Evolutionary conservation across 2,888 invertebrate species (phyloP), one percentile per base, ranked within the genome.

Genomic region (Diadromus collaris): DNA sequence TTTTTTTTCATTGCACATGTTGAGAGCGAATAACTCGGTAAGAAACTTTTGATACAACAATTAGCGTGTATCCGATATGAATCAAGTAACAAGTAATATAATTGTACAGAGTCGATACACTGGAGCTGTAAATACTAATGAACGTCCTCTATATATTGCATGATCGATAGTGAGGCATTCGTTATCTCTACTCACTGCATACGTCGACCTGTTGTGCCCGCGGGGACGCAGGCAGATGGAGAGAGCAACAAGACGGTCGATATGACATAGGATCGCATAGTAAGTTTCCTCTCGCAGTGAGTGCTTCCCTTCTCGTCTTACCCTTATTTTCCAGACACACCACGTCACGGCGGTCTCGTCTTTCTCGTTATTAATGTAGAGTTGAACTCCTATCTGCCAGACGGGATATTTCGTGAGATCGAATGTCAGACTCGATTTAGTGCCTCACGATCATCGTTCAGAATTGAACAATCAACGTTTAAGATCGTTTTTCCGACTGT

Each of bases 301-400:
- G 68, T 51, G 27, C 24, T 29, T n/a, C 67, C 24, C 54, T 69
- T 65, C 61, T 78, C 77, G 41, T 64, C 64, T 78, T 64, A 63
- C 73, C 56, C 77, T 38, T 58, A 71, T 67, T 54, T 44, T 58
- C 58, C 56, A 61, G 58, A 54, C 56, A 48, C 68, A 34, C 44
- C 38, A 27, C 58, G 68, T 44, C 65, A 38, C 34, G 56, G n/a
- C 32, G 48, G 38, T 70, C 48, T 76, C 76, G 64, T 34, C 44
- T 76, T 76, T 70, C 70, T 76, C 76, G 46, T 76, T 76, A 76
- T 58, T 24, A 54, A 54, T 64, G 63, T 29, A 38, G 38, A 34
- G 38, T 32, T 54, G 19, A 38, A 54, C 29, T 54, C 51, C 24
- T 54, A 63, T 54, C 63, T 29, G n/a, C 54, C 54, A 29, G 38